Evolutionary conservation across 2,113 vertebrate genomes (phyloP), one percentile per base, ranked within the genome.

Genomic region (Micronycteris hirsuta): DNA sequence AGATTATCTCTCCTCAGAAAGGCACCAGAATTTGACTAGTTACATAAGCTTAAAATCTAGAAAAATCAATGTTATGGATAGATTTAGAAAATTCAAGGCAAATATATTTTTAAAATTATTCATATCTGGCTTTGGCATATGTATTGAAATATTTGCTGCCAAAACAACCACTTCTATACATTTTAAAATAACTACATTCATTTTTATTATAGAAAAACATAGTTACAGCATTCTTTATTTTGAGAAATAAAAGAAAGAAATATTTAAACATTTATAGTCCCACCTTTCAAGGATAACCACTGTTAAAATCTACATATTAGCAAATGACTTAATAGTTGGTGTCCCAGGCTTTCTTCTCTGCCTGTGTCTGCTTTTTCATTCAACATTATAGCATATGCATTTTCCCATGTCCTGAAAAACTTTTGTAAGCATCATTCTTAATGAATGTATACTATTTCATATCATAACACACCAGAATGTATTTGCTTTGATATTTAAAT

Each of bases 401-500:
- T 94, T 96, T 82, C 5, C 76, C 26, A 24, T 26, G 31, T 61
- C 71, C 41, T 80, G 52, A 84, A 83, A 80, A 83, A 6, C 61
- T 33, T 95, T 78, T 22, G 19, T 76, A 74, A 88, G 24, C 49
- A 86, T 78, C 71, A 36, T 87, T 93, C 73, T 89, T 81, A 90
- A 61, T 77, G 43, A 83, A 56, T 41, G 7, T n/a, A 33, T 45
- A 85, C 24, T 84, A 74, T 81, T 92, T 36, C 61, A 20, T 28
- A 41, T 45, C 33, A 74, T 87, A 89, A 73, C 5, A 77, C 19
- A 73, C 86, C 52, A 70, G 47, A 61, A 89, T 92, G 11, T 91
- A 86, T 86, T 91, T 90, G 45, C 28, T 96, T 86, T 89, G 26
- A 63, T 83, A 82, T 86, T 95, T 89, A 91, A 96, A 56, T 83